These are phyloP conservation scores for Bufo gargarizans DNA, from an alignment of 2,113 vertebrate species.

Conservation along the genomic window DNA sequence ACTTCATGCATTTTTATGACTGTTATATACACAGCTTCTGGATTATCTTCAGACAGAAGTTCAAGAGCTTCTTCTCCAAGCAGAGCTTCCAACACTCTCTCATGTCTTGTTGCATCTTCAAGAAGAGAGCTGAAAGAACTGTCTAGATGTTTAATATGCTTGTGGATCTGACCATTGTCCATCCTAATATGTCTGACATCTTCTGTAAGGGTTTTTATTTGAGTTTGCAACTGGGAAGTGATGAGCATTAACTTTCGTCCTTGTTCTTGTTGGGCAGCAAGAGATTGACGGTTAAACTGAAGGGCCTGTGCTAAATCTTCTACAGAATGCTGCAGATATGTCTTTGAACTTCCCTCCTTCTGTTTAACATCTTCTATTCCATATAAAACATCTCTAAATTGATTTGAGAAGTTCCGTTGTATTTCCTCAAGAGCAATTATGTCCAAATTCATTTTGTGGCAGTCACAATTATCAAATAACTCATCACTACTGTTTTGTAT, in stretches of 20 bases:
- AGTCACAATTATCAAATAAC: slow-evolving; percentile 79
- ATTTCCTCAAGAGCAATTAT: slow-evolving; percentile 61
- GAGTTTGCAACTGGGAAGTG: slow-evolving; percentile 64
- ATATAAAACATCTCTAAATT: slow-evolving; percentile 61
- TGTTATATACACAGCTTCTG: slow-evolving; percentile 66
- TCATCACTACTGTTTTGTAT: slow-evolving; percentile 68
- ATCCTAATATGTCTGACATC: slow-evolving; percentile 66
- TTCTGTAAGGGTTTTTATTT: slow-evolving; percentile 55
- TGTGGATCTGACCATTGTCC: slow-evolving; percentile 58
- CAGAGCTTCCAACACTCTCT: slow-evolving; percentile 79
- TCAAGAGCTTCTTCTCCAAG: slow-evolving; percentile 87
- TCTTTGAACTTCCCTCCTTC: slow-evolving; percentile 66
- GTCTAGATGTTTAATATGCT: slow-evolving; percentile 71
- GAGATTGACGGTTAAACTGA: slow-evolving; percentile 73
- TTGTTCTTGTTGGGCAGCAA: slow-evolving; percentile 70
- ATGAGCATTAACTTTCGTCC: slow-evolving; percentile 64
- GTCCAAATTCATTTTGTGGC: slow-evolving; percentile 63
- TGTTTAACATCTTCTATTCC: slow-evolving; percentile 61
- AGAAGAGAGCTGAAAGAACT: slow-evolving; percentile 82
- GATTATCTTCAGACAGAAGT: slow-evolving; percentile 70
- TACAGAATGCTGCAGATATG: slow-evolving; percentile 70
- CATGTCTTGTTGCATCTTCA: slow-evolving; percentile 82
- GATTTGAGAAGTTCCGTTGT: slow-evolving; percentile 69
- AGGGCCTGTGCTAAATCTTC: slow-evolving; percentile 72
- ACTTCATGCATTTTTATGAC: slow-evolving; percentile 68